Evolutionary conservation across 1,140 invertebrate genomes (phyloP), one percentile per base, ranked within the genome.

Genomic region (Ditylenchus dipsaci): DNA sequence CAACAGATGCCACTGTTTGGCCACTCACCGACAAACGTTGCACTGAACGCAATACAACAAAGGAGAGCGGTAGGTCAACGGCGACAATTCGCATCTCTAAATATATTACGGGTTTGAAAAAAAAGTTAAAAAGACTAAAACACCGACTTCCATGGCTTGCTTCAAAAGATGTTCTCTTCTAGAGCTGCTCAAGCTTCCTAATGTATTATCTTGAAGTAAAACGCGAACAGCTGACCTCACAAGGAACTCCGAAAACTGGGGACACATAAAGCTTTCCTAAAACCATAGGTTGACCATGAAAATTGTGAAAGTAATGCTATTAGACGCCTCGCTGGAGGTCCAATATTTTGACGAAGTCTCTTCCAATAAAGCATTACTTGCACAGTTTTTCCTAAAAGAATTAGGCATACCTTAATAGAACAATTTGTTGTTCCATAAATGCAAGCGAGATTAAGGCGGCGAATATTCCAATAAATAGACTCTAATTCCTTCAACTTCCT

Each of bases 61-160:
- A 29, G 33, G 15, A 8, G 67, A 33, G 11, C 67, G 61, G 33
- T 61, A 47, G 1, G 67, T 62, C 19, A 63, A 11, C n/a, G 30
- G 56, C 11, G 67, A 65, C 27, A 53, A 29, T 49, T 68, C 47
- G 15, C n/a, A 61, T 17, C 45, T 29, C 67, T 68, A n/a, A 63
- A 63, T 5, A 38, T 11, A 38, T 5, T 11, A 38, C n/a, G n/a
- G n/a, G n/a, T n/a, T n/a, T n/a, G 33, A 3, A 53, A 53, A 53
- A 3, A 53, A 7, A 21, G 3, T 15, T 7, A 53, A 3, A 21
- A 53, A 53, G 3, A 53, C 49, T 17, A 26, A 21, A 5, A 21
- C 3, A 53, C 49, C 15, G 49, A 26, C 23, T 8, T 53, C 23
- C 3, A 53, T 19, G 15, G 23, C 15, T 53, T 53, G 49, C 8